phyloP scores from a whole-genome alignment of 2,113 vertebrate species.

The Dolichotis patagonum region DNA sequence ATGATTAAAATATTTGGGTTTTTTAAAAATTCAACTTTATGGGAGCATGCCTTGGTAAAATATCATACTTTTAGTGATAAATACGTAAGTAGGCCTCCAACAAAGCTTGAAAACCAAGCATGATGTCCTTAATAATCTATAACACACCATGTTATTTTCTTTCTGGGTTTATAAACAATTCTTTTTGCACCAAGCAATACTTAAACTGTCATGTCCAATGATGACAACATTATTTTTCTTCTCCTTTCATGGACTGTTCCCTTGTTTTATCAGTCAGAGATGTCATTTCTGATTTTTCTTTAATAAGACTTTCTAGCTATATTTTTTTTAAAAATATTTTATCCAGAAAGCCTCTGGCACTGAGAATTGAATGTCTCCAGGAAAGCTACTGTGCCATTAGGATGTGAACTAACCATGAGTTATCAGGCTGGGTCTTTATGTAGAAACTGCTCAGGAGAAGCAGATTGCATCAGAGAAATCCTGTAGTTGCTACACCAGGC shows the following conservation, averaged over 20 bases:
- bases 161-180: neutral
- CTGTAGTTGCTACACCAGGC: constrained; percentile 59
- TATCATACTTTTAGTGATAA: constrained; percentile 37
- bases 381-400: constrained; percentile 70
- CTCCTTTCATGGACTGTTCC: constrained; percentile 35
- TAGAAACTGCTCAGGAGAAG: constrained; percentile 49
- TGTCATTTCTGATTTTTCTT: constrained; percentile 63
- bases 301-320: constrained; percentile 28
- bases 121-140: neutral
- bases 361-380: constrained; percentile 78
- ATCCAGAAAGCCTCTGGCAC: neutral
- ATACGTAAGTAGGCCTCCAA: neutral
- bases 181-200: neutral
- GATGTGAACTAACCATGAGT: constrained; percentile 69
- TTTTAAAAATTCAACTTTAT: constrained; percentile 9
- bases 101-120: neutral
- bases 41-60: neutral
- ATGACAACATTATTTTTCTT: constrained; percentile 47
- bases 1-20: constrained; percentile 35
- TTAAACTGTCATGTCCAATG: neutral
- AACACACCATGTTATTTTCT: neutral
- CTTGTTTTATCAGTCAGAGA: constrained; percentile 44
- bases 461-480: constrained; percentile 63
- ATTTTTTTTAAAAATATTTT: constrained; percentile 28
- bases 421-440: constrained; percentile 38